Evolutionary conservation across 2,797 vertebrate genomes (phyloP), one percentile per base, ranked within the genome.

Genomic region (Chelon auratus): DNA sequence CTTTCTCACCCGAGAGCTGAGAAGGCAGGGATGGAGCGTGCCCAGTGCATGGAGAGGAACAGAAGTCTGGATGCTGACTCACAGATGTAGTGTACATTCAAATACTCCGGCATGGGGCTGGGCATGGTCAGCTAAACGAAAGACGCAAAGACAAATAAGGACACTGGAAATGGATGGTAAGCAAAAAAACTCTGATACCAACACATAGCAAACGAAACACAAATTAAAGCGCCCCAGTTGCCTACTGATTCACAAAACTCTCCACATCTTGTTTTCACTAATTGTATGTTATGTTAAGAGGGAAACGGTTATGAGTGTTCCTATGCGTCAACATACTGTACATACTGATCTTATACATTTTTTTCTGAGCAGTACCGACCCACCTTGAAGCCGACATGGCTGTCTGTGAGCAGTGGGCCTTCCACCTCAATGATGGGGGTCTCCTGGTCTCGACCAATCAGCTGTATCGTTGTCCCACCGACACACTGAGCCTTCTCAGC

Each of bases 41-140:
- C 97, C 98, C 98, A 99, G 93, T 99, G 98, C 98, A 99, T 99
- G 77, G 98, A 99, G 47, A 99, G 97, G 89, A 99, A 99, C 66
- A 99, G 97, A 53, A 99, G 95, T 42, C 98, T 96, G 54, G 98
- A 99, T 0, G 98, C 98, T 8, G 98, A 99, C 91, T 99, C 98
- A 54, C 98, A 99, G 92, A 99, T 99, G 92, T 99, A 99, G 90
- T 99, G 98, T 36, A 99, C 97, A 47, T 99, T 99, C 85, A 99
- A 95, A 91, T 97, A 99, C 85, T 99, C 98, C 0, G 98, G 98
- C 96, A 98, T 98, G 2, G 98, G 98, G 78, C 96, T 99, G 72
- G 98, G 98, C 98, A 93, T 89, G 52, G 86, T 92, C 76, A 93
- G 82, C 92, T 92, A 12, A 20, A 77, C 20, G 43, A 52, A 24